Evolutionary conservation across 2,888 invertebrate species (phyloP), one percentile per base, ranked within the genome.

Genomic region (Nowickia ferox): DNA sequence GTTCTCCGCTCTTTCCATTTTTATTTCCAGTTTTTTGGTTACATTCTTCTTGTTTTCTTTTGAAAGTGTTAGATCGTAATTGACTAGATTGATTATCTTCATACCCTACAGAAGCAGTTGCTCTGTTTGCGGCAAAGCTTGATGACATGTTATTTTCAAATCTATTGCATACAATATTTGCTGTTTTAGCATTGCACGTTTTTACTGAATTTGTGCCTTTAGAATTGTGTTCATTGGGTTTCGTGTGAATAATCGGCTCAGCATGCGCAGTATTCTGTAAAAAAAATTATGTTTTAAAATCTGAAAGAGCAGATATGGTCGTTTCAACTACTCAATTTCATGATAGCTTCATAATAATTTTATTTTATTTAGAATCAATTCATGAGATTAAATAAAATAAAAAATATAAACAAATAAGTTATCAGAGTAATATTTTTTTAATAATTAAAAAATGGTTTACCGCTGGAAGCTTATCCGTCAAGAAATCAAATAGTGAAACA

Each of bases 401-500:
- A n/a, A 59, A 5, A 17, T 10, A n/a, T 10, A n/a, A 42, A 15
- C 46, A 9, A 46, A 9, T 2, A 66, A 30, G n/a, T 46, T 11
- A 13, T 6, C 15, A 9, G 2, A 53, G 1, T 38, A 44, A 11
- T 44, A n/a, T 38, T n/a, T 59, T 11, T 38, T 38, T 13, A 15
- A 38, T n/a, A 63, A 83, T 78, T 87, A 2, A 9, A 22, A 57
- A 30, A 30, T 30, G 5, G 15, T 15, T 66, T 66, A 90, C 90
- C 44, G 88, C 69, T 69, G 91, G 92, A 10, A 97, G 93, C 93
- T 97, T 97, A 89, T 96, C 95, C 91, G 97, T 97, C 10, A 97
- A 94, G 91, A 97, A 97, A 91, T 96, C 96, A 92, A 97, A 97
- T 3, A 97, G 93, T 0, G 96, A 96, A 2, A 97, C 95, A 93